phyloP scores from a whole-genome alignment of 2,113 vertebrate genomes.

The Tinamus guttatus region DNA sequence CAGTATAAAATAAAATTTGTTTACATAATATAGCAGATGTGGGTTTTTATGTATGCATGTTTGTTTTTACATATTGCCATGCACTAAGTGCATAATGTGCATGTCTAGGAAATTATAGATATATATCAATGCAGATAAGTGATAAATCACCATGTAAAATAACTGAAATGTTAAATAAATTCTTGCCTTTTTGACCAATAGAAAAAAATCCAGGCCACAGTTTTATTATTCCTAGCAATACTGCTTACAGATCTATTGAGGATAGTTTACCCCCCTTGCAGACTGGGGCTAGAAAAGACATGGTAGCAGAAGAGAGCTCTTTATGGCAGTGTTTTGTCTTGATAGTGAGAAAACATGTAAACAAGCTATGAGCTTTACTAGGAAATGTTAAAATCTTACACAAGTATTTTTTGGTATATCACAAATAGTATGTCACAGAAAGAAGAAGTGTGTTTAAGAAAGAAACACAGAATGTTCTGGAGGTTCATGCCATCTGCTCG shows the following conservation, averaged over 20 bases:
- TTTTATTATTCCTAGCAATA: background rate
- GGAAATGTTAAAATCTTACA: background rate
- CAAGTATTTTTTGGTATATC: background rate
- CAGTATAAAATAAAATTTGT: background rate
- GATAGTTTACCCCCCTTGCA: background rate
- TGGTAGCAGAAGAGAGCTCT: background rate
- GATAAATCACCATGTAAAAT: background rate
- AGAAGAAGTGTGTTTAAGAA: background rate
- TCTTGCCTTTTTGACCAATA: background rate
- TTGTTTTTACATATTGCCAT: background rate
- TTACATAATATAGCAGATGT: background rate
- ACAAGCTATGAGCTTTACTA: background rate
- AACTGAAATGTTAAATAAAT: background rate
- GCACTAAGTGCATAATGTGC: background rate
- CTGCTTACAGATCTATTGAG: background rate
- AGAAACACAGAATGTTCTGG: background rate
- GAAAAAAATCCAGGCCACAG: background rate
- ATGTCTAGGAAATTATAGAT: background rate
- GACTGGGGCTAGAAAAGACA: background rate
- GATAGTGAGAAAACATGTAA: background rate
- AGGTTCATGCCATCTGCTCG: background rate
- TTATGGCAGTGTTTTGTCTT: background rate
- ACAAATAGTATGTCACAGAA: background rate
- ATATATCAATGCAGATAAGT: background rate
- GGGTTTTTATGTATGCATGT: too few relatives aligned